These are phyloP conservation scores for Orius insidiosus DNA, from an alignment of 1,140 invertebrate genomes.

Conservation along the genomic window DNA sequence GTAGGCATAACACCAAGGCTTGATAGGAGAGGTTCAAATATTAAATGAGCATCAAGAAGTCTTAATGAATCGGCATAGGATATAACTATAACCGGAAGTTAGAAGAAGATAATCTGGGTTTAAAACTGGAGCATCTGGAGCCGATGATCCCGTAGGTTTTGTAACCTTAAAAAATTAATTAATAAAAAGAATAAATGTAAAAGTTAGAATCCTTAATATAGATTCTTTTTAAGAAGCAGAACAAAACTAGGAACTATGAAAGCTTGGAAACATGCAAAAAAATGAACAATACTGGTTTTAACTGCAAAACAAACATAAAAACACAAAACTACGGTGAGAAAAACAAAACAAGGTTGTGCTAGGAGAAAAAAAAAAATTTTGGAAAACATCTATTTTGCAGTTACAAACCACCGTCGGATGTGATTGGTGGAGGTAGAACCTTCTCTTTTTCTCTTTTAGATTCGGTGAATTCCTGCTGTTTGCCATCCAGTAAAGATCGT, in stretches of 20 bases:
- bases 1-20: constrained; percentile 73
- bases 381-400: constrained; percentile 9
- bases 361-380: neutral
- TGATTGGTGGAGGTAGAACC: constrained; percentile 8
- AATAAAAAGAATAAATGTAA: neutral
- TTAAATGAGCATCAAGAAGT: constrained; percentile 76
- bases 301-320: neutral
- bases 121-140: constrained; percentile 21
- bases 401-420: constrained; percentile 23
- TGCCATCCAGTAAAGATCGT: constrained; percentile 92
- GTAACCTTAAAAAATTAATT: neutral
- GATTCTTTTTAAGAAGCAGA: neutral
- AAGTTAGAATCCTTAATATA: neutral
- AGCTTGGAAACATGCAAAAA: too few species aligned
- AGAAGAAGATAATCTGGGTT: constrained; percentile 21
- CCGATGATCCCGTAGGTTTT: constrained; percentile 8
- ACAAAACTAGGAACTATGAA: too few species aligned
- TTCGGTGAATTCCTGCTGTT: constrained; percentile 61
- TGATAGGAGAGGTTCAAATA: constrained; percentile 69
- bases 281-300: too few species aligned
- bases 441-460: constrained; percentile 20
- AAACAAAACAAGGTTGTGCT: constrained; percentile 1
- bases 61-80: constrained; percentile 63
- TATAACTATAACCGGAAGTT: constrained; percentile 35
- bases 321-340: neutral